A percentile compares a stretch with the other conserved stretches of the same genome.
Conservation (phyloP, 2,888 invertebrate species). For the Apodemia mormo region DNA sequence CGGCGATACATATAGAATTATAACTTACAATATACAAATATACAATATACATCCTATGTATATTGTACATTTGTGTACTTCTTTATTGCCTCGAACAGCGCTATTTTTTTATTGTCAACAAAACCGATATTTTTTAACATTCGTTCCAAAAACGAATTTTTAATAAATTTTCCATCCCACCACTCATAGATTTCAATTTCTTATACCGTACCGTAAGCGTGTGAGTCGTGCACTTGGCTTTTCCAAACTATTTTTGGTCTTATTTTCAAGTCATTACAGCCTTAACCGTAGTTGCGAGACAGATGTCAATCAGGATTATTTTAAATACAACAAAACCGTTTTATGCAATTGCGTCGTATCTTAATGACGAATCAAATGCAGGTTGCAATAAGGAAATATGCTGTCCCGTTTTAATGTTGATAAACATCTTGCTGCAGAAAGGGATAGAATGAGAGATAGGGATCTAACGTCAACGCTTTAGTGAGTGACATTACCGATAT, state of each 20-base stretch:
- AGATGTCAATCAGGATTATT: constrained; percentile 32
- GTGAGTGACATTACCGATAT: not conserved
- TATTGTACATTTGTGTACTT: too few species aligned
- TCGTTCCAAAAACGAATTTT: too few species aligned
- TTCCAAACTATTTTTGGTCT: not conserved
- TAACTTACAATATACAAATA: too few species aligned
- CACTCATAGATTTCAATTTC: too few species aligned
- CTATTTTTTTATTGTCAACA: too few species aligned
- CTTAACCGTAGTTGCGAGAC: not conserved
- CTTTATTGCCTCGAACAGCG: too few species aligned
- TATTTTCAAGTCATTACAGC: not conserved
- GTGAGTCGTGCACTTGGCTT: too few species aligned
- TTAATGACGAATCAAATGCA: constrained; percentile 6
- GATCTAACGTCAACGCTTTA: not conserved
- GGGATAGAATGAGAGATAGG: not conserved
- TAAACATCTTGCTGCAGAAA: not conserved
- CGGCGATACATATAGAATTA: too few species aligned
- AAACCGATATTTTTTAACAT: too few species aligned
- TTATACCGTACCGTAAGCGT: too few species aligned
- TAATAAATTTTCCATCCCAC: too few species aligned
- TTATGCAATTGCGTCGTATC: not conserved
- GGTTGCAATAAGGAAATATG: constrained; percentile 3
- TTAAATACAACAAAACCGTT: constrained; percentile 18
- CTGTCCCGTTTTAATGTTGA: constrained; percentile 4
- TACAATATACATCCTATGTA: too few species aligned